Evolutionary conservation across 92 coral and sea anemone genomes (phyloP).

Genomic region (Actinernus sp.): DNA sequence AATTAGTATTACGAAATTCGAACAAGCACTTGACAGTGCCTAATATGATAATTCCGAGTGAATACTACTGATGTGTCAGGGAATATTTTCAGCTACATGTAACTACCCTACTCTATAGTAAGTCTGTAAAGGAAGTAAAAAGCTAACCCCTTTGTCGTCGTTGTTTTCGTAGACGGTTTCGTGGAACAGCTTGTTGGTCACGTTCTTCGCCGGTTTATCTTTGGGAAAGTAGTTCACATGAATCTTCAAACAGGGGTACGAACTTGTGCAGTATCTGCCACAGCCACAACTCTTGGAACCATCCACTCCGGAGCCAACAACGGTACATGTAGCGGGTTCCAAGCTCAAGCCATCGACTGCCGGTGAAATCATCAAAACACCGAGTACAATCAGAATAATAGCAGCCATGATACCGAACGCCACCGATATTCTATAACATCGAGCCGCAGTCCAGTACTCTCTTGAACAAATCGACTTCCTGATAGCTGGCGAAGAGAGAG

Average conservation of each 20-base stretch:
- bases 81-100: no score
- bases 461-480: conserved; percentile 35
- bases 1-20: no score
- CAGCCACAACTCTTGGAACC: conserved; percentile 34
- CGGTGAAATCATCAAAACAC: conserved; percentile 50
- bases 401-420: conserved; percentile 19
- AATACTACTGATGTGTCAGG: no score
- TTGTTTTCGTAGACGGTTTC: conserved; percentile 38
- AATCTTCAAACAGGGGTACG: conserved; percentile 53
- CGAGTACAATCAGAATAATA: conserved; percentile 37
- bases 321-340: conserved; percentile 35
- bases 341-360: conserved; percentile 47
- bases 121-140: no score
- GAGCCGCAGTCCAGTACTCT: conserved; percentile 22
- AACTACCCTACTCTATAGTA: no score
- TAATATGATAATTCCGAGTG: no score
- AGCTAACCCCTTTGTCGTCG: conserved; percentile 32
- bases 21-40: no score
- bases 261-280: conserved; percentile 60
- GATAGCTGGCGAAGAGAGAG: conserved; percentile 9
- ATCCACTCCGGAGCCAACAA: conserved; percentile 4
- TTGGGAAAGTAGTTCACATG: conserved; percentile 21
- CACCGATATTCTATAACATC: conserved; percentile 20
- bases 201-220: conserved; percentile 1
- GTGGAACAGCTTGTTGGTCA: conserved; percentile 12